These are phyloP conservation scores for Seriola aureovittata DNA, from an alignment of 2,113 vertebrate species.

Conservation along the genomic window DNA sequence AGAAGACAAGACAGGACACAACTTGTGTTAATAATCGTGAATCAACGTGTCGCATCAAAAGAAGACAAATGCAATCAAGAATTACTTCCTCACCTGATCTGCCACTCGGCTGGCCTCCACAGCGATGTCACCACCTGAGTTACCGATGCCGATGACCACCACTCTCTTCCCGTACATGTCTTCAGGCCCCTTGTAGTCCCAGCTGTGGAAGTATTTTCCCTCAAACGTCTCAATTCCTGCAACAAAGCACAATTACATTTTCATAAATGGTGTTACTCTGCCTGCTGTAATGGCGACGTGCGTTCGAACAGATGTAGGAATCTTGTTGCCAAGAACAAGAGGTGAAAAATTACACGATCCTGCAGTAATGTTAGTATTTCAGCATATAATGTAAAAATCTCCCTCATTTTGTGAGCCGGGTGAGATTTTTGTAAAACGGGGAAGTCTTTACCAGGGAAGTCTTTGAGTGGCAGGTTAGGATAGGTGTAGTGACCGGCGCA, in stretches of 20 bases:
- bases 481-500: conserved; percentile 87
- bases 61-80: neutral
- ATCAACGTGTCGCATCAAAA: neutral
- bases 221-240: conserved; percentile 91
- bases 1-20: neutral
- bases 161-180: conserved; percentile 87
- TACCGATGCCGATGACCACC: conserved; percentile 91
- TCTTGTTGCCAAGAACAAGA: conserved; percentile 73
- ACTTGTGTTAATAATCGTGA: neutral
- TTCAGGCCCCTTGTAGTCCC: conserved; percentile 89
- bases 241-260: neutral
- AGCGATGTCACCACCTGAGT: conserved; percentile 92
- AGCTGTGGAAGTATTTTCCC: conserved; percentile 90
- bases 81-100: conserved; percentile 84
- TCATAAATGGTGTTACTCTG: conserved; percentile 59
- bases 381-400: conserved; percentile 67
- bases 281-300: no score
- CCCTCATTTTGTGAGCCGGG: conserved; percentile 66
- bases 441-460: conserved; percentile 87
- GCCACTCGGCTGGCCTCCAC: conserved; percentile 90
- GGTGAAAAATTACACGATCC: neutral
- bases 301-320: neutral
- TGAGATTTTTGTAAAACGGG: neutral
- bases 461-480: conserved; percentile 86
- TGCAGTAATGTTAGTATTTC: neutral